These are phyloP conservation scores for Pollenia labialis DNA, from an alignment of 2,888 invertebrate species.

Conservation along the genomic window DNA sequence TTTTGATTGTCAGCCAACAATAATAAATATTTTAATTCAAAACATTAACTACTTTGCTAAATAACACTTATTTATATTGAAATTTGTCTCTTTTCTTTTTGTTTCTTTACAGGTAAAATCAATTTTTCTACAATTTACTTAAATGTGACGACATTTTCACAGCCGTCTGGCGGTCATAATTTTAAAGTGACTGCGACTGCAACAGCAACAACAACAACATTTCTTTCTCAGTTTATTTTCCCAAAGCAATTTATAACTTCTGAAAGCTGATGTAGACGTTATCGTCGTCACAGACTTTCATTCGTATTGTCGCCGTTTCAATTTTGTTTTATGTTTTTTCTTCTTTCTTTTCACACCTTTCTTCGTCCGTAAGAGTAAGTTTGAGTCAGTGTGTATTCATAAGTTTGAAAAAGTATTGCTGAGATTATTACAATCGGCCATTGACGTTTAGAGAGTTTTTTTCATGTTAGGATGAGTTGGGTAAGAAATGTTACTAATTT, in stretches of 20 bases:
- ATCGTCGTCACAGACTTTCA: neutral
- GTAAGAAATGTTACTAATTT: slow-evolving; percentile 43
- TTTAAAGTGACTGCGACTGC: neutral
- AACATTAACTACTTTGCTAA: neutral
- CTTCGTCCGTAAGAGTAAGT: slow-evolving; percentile 21
- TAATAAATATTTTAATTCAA: too few relatives aligned
- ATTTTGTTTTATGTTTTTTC: slow-evolving; percentile 11
- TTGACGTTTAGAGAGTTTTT: slow-evolving; percentile 69
- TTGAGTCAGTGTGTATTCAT: neutral
- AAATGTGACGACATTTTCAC: slow-evolving; percentile 33
- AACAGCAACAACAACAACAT: slow-evolving; percentile 5
- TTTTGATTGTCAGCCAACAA: too few relatives aligned
- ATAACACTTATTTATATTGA: neutral
- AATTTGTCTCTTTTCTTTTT: neutral
- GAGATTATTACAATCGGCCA: slow-evolving; percentile 74
- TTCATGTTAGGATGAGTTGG: slow-evolving; percentile 23
- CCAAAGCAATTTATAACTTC: slow-evolving; percentile 17
- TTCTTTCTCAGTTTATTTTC: slow-evolving; percentile 3
- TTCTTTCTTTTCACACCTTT: slow-evolving; percentile 63
- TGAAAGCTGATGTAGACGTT: slow-evolving; percentile 13
- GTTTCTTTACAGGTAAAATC: slow-evolving; percentile 19
- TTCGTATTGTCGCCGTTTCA: slow-evolving; percentile 15
- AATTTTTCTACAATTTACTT: slow-evolving; percentile 1
- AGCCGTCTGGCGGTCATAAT: slow-evolving; percentile 39
- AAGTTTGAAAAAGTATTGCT: slow-evolving; percentile 17